These are phyloP conservation scores for Sepioteuthis lessoniana DNA, from an alignment of 2,888 invertebrate species.

Conservation along the genomic window DNA sequence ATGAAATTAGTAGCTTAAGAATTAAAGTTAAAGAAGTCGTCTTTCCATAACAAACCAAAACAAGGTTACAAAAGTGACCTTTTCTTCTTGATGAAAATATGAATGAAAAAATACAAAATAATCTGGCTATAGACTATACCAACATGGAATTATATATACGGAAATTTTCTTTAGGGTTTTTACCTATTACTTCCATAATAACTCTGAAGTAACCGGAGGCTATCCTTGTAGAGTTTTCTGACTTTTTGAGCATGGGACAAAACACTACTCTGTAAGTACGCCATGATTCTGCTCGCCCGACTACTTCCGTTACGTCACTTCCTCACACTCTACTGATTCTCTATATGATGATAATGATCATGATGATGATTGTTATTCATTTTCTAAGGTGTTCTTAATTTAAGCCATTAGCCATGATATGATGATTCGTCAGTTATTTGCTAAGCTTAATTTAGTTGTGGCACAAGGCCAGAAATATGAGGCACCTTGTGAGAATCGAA, in stretches of 20 bases:
- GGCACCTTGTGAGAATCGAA: too few relatives aligned
- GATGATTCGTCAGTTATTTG: too few relatives aligned
- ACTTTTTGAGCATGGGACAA: slow-evolving; percentile 65
- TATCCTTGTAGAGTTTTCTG: slow-evolving; percentile 62
- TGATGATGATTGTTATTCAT: too few relatives aligned
- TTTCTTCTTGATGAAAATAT: background rate
- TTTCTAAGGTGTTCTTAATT: too few relatives aligned
- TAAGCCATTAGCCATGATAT: too few relatives aligned
- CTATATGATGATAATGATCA: too few relatives aligned
- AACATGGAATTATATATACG: background rate
- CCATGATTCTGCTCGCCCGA: slow-evolving; percentile 56
- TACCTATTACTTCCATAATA: slow-evolving; percentile 52
- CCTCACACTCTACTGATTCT: background rate
- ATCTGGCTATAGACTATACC: background rate
- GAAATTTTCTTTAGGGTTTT: background rate
- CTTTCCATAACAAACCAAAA: too few relatives aligned
- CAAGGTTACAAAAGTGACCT: slow-evolving; percentile 4
- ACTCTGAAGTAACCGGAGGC: slow-evolving; percentile 59
- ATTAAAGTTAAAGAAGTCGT: too few relatives aligned
- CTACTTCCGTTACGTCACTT: slow-evolving; percentile 43
- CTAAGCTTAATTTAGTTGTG: too few relatives aligned
- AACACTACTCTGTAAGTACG: slow-evolving; percentile 62
- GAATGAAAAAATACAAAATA: background rate
- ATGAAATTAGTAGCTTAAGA: too few relatives aligned
- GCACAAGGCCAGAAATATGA: too few relatives aligned